Conservation (phyloP, 2,797 vertebrate genomes). For the Remorina albescens region DNA sequence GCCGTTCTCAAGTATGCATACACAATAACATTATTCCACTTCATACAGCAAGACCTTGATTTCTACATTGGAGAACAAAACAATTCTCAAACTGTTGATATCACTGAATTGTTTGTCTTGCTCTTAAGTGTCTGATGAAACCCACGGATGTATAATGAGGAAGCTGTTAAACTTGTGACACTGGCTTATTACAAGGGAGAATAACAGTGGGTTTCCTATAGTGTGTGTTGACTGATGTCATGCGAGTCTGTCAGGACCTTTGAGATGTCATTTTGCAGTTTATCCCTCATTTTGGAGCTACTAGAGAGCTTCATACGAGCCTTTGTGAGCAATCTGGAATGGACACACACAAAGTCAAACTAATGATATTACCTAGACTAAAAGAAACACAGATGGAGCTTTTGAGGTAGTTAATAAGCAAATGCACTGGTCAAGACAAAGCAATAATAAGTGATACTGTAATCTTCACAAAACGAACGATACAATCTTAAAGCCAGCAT, state of each 20-base stretch:
- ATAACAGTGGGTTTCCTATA: neutral
- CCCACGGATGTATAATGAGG: constrained; percentile 18
- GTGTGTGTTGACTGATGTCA: constrained; percentile 12
- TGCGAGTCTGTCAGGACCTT: constrained; percentile 71
- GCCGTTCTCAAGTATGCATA: too few species aligned
- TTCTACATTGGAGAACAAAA: too few species aligned
- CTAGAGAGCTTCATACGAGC: constrained; percentile 83
- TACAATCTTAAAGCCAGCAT: neutral
- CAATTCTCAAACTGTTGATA: constrained; percentile 27
- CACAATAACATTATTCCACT: neutral
- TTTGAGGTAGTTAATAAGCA: neutral
- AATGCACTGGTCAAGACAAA: neutral
- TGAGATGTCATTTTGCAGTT: constrained; percentile 82
- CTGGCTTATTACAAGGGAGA: neutral
- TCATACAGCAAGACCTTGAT: neutral
- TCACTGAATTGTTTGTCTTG: neutral
- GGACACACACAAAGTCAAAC: neutral
- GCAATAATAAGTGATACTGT: neutral
- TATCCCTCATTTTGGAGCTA: constrained; percentile 81
- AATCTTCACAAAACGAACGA: neutral
- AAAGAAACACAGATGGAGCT: neutral
- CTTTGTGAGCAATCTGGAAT: constrained; percentile 88
- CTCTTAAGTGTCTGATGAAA: constrained; percentile 18
- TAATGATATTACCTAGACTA: neutral
- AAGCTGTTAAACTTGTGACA: neutral